phyloP scores from a whole-genome alignment of 2,797 vertebrate species.

The Myotis planiceps region DNA sequence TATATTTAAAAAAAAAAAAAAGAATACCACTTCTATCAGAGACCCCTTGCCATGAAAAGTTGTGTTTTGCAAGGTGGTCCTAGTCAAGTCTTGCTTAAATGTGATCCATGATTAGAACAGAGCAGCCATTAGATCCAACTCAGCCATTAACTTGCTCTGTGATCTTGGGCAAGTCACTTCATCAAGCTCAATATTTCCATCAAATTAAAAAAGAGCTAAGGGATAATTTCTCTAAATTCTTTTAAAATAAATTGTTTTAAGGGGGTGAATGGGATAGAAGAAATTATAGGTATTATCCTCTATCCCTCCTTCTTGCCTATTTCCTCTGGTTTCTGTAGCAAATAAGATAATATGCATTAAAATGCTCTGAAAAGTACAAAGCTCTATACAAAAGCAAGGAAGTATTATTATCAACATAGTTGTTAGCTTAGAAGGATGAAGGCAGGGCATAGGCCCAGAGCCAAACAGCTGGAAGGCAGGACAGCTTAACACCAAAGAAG shows the following conservation, averaged over 20 bases:
- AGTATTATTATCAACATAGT: slow-evolving; percentile 48
- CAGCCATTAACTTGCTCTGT: not conserved
- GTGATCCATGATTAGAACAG: not conserved
- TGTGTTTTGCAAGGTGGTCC: not conserved
- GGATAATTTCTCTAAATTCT: not conserved
- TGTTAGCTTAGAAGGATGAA: slow-evolving; percentile 47
- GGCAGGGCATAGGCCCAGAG: slow-evolving; percentile 10
- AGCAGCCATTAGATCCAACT: not conserved
- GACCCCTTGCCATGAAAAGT: not conserved
- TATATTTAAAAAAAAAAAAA: no score
- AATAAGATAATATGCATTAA: slow-evolving; percentile 10
- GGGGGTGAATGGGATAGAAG: not conserved
- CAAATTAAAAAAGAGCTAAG: not conserved
- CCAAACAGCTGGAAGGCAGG: slow-evolving; percentile 67
- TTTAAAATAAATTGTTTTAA: slow-evolving; percentile 29
- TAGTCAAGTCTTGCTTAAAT: not conserved
- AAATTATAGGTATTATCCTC: not conserved
- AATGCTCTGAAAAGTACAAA: slow-evolving; percentile 58
- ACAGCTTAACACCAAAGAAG: slow-evolving; percentile 62
- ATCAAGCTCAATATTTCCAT: slow-evolving; percentile 16
- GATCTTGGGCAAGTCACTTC: slow-evolving; percentile 16
- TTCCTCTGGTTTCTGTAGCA: slow-evolving; percentile 21
- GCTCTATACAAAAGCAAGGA: slow-evolving; percentile 34
- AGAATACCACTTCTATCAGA: not conserved
- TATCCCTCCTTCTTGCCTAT: not conserved